Percentiles rank a stretch among this genome's conserved stretches.
These are phyloP conservation scores for Lottia scabra DNA, from an alignment of 2,888 invertebrate species.

Conservation along the genomic window DNA sequence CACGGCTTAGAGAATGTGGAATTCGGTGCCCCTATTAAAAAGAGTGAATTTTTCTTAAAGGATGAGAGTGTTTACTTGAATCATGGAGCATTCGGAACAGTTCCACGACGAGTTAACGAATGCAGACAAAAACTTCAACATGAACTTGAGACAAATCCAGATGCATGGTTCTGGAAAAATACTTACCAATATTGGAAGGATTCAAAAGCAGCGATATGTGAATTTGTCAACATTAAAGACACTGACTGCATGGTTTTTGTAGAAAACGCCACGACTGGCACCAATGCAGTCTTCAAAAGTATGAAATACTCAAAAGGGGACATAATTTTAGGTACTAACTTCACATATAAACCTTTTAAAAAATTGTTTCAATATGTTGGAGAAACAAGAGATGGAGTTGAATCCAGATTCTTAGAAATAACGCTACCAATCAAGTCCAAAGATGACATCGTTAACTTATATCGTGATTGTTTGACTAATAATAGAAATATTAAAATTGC, in stretches of 20 bases:
- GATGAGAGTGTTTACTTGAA: slow-evolving; percentile 32
- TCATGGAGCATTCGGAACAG: slow-evolving; percentile 40
- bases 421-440: slow-evolving; percentile 46
- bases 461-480: slow-evolving; percentile 40
- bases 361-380: slow-evolving; percentile 23
- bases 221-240: slow-evolving; percentile 28
- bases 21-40: slow-evolving; percentile 30
- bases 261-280: slow-evolving; percentile 36
- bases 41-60: slow-evolving; percentile 32
- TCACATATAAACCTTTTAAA: slow-evolving; percentile 43
- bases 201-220: slow-evolving; percentile 20
- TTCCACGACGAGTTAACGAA: slow-evolving; percentile 33
- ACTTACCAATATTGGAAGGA: slow-evolving; percentile 17
- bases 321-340: slow-evolving; percentile 40
- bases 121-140: no score
- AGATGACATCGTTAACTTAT: slow-evolving; percentile 41
- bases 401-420: slow-evolving; percentile 34
- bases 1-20: slow-evolving; percentile 8
- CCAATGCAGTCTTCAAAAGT: slow-evolving; percentile 46
- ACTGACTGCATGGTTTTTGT: slow-evolving; percentile 28
- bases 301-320: slow-evolving; percentile 39
- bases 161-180: slow-evolving; percentile 26
- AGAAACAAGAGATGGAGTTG: slow-evolving; percentile 23
- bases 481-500: slow-evolving; percentile 46
- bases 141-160: slow-evolving; percentile 28